Conservation (phyloP, 2,797 vertebrate species). For the Acanthopagrus latus region DNA sequence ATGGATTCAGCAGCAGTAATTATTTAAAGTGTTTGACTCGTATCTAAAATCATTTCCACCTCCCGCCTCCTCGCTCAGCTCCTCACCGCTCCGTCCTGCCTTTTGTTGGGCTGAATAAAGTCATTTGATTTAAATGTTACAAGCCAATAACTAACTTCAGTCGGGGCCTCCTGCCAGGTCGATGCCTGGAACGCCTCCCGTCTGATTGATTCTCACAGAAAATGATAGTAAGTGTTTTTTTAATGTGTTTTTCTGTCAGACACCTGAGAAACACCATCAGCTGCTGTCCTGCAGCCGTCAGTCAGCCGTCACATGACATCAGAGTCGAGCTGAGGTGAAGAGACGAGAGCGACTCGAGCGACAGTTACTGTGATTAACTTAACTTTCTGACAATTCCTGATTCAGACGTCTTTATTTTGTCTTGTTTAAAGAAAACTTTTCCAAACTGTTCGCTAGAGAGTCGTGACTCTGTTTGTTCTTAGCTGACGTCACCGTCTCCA, state of each 20-base stretch:
- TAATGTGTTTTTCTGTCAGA: not conserved
- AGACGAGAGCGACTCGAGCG: not conserved
- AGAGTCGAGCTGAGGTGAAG: not conserved
- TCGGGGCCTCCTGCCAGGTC: not conserved
- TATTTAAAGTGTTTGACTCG: not conserved
- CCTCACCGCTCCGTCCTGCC: not conserved
- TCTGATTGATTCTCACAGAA: conserved; percentile 6
- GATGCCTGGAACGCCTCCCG: not conserved
- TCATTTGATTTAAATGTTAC: not conserved
- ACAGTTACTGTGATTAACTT: too few species aligned
- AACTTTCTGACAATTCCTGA: too few species aligned
- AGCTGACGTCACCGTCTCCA: too few species aligned
- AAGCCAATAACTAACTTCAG: not conserved
- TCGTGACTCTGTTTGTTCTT: too few species aligned
- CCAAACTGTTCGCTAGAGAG: too few species aligned
- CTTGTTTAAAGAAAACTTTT: too few species aligned
- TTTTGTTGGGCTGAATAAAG: too few species aligned
- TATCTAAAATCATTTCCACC: not conserved
- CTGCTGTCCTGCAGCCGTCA: conserved; percentile 12
- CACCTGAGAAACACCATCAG: not conserved
- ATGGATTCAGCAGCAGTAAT: not conserved
- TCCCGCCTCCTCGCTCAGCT: not conserved
- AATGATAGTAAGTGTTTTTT: not conserved
- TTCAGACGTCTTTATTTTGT: too few species aligned
- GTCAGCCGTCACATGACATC: not conserved